These are phyloP conservation scores for Australoheros scitulus DNA, from an alignment of 2,113 vertebrate species.

Conservation along the genomic window DNA sequence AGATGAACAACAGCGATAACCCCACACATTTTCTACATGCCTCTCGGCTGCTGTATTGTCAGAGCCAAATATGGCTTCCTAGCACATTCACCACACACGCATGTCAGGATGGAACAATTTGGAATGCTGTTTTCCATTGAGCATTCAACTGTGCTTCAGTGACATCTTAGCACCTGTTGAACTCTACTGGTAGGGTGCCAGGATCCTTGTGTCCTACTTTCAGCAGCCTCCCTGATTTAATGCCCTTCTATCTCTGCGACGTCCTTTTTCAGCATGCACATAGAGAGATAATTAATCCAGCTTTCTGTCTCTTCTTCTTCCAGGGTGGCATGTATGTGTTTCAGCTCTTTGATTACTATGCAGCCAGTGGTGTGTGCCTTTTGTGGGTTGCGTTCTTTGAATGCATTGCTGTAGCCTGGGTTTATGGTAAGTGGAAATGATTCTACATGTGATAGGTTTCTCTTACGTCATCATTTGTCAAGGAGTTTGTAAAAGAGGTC, in stretches of 20 bases:
- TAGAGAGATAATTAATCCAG: constrained; percentile 19
- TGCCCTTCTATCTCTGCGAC: constrained; percentile 24
- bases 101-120: constrained; percentile 60
- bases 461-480: constrained; percentile 29
- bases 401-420: constrained; percentile 99
- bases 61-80: constrained; percentile 65
- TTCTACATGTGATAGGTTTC: constrained; percentile 3
- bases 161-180: constrained; percentile 73
- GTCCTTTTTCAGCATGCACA: constrained; percentile 12
- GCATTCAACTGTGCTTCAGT: constrained; percentile 50
- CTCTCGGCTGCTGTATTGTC: constrained; percentile 34
- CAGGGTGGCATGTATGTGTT: constrained; percentile 99
- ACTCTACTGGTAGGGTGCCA: constrained; percentile 64
- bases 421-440: constrained; percentile 90
- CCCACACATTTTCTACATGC: constrained; percentile 39
- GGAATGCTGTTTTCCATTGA: constrained; percentile 68
- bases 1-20: constrained; percentile 45
- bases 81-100: constrained; percentile 22
- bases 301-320: constrained; percentile 42
- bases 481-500: constrained; percentile 12
- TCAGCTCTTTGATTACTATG: constrained; percentile 99
- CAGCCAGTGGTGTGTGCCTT: constrained; percentile 99
- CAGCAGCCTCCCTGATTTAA: constrained; percentile 13
- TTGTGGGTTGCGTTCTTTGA: constrained; percentile 99
- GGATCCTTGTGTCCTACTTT: constrained; percentile 48